Conservation (phyloP, 2,797 vertebrate species). For the Todus mexicanus region DNA sequence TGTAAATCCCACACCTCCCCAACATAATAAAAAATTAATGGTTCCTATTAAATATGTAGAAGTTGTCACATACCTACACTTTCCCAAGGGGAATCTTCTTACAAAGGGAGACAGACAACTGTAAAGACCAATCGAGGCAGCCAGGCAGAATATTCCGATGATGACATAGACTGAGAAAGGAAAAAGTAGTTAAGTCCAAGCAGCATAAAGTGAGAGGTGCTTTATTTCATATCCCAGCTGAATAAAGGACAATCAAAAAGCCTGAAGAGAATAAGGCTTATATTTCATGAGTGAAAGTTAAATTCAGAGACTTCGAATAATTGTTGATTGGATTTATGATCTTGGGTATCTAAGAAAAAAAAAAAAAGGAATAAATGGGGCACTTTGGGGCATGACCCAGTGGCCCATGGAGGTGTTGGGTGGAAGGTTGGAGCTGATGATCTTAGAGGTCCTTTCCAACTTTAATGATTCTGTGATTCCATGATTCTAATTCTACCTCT, state of each 20-base stretch:
- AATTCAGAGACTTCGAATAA: not conserved
- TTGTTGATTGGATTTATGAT: not conserved
- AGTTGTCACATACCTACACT: conserved; percentile 84
- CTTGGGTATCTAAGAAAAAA: not conserved
- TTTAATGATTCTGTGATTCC: too few relatives aligned
- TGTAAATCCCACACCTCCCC: not conserved
- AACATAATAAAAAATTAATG: not conserved
- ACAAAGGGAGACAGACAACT: conserved; percentile 92
- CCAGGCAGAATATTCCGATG: conserved; percentile 94
- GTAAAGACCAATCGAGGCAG: conserved; percentile 91
- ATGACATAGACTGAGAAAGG: conserved; percentile 84
- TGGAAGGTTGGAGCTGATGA: too few relatives aligned
- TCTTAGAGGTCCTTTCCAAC: too few relatives aligned
- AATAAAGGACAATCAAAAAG: not conserved
- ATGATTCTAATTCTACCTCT: not conserved
- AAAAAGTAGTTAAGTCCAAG: not conserved
- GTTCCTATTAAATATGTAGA: not conserved
- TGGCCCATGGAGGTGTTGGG: too few relatives aligned
- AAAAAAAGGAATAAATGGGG: too few relatives aligned
- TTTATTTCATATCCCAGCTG: not conserved
- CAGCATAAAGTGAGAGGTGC: not conserved
- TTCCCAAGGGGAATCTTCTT: conserved; percentile 86
- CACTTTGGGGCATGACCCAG: too few relatives aligned
- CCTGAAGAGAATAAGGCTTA: not conserved
- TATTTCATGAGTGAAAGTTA: not conserved